Conservation (phyloP, 2,797 vertebrate species). For the Zenarchopterus dispar region DNA sequence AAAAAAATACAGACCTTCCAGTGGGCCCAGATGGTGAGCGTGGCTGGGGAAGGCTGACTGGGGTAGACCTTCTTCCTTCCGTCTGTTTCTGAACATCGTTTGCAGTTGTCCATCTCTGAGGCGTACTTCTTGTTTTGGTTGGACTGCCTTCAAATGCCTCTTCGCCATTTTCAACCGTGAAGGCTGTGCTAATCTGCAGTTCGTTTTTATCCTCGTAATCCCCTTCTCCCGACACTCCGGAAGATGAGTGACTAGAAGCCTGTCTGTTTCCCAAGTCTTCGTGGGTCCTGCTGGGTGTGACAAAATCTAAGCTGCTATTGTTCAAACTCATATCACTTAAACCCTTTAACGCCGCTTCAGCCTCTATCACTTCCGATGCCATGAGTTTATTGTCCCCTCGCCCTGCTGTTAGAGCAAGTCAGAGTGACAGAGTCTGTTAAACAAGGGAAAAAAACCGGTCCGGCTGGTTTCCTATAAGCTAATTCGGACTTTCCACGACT, state of each 20-base stretch:
- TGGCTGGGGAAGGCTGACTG: slow-evolving; percentile 55
- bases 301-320: slow-evolving; percentile 69
- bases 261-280: slow-evolving; percentile 52
- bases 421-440: not conserved
- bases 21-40: slow-evolving; percentile 54
- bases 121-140: slow-evolving; percentile 58
- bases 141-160: slow-evolving; percentile 45
- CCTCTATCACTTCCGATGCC: slow-evolving; percentile 77
- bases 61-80: slow-evolving; percentile 55
- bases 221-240: slow-evolving; percentile 66
- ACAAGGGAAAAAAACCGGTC: not conserved
- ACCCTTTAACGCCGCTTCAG: slow-evolving; percentile 64
- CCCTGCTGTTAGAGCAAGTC: slow-evolving; percentile 11
- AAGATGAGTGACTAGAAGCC: slow-evolving; percentile 62
- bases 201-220: slow-evolving; percentile 61
- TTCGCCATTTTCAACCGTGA: slow-evolving; percentile 58
- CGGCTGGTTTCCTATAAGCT: not conserved
- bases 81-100: slow-evolving; percentile 64
- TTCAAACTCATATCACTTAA: slow-evolving; percentile 62
- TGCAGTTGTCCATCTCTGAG: slow-evolving; percentile 61
- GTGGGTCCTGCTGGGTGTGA: slow-evolving; percentile 74
- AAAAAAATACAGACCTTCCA: slow-evolving; percentile 74
- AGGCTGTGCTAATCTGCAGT: slow-evolving; percentile 44
- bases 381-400: slow-evolving; percentile 51
- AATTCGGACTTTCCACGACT: slow-evolving; percentile 28